Conservation (phyloP, 2,113 vertebrate genomes). For the Nerophis ophidion region DNA sequence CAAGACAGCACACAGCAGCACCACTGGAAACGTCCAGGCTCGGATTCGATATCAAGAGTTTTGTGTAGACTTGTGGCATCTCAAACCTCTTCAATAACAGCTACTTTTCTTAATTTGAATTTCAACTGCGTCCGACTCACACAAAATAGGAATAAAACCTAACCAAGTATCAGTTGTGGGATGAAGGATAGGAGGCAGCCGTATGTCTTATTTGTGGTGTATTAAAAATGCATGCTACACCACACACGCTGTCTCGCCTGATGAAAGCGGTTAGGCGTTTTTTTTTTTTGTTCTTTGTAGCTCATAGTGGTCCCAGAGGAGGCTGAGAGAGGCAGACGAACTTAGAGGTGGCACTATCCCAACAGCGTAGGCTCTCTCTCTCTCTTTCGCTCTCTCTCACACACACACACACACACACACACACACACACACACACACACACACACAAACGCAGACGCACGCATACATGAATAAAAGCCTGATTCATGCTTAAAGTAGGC, state of each 20-base stretch:
- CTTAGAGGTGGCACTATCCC: constrained; percentile 48
- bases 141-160: constrained; percentile 46
- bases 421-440: not conserved
- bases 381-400: not conserved
- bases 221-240: constrained; percentile 67
- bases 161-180: constrained; percentile 28
- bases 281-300: constrained; percentile 64
- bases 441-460: not conserved
- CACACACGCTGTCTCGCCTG: constrained; percentile 45
- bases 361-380: constrained; percentile 18
- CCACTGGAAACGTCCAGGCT: constrained; percentile 18
- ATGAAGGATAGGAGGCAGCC: constrained; percentile 27
- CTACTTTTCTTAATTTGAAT: constrained; percentile 32
- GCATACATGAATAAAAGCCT: not conserved
- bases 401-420: not conserved
- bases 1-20: constrained; percentile 4
- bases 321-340: constrained; percentile 43
- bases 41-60: constrained; percentile 35
- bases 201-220: constrained; percentile 61
- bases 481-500: constrained; percentile 14
- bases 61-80: constrained; percentile 42
- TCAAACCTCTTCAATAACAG: constrained; percentile 43
- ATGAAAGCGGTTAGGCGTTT: constrained; percentile 53
- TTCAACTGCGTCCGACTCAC: constrained; percentile 3
- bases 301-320: constrained; percentile 54